Evolutionary conservation across 2,113 vertebrate species (phyloP).

Genomic region (Todiramphus chloris): DNA sequence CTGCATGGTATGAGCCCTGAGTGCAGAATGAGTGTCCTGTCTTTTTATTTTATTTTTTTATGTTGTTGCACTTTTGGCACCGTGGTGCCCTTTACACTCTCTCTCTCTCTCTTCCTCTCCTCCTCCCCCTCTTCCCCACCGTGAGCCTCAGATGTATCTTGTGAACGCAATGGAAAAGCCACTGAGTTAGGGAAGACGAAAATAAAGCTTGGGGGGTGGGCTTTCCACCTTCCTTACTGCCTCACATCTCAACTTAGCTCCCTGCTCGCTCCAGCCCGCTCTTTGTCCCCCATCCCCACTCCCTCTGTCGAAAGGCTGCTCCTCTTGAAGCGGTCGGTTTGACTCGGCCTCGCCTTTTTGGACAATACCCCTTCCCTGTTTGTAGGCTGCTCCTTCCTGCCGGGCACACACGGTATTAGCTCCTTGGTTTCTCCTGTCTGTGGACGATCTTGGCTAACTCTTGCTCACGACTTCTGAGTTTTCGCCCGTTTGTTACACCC

Average conservation of each 20-base stretch:
- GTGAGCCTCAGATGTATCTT: conserved; percentile 51
- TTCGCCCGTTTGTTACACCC: neutral
- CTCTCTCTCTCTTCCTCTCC: neutral
- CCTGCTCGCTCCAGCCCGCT: neutral
- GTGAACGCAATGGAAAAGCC: conserved; percentile 59
- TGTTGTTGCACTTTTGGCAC: conserved; percentile 83
- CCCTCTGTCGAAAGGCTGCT: conserved; percentile 22
- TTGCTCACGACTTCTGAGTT: neutral
- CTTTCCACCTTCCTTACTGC: neutral
- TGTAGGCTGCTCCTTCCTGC: conserved; percentile 3
- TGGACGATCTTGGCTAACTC: neutral
- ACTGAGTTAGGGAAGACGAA: conserved; percentile 25
- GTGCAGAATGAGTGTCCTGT: conserved; percentile 81
- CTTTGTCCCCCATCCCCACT: neutral
- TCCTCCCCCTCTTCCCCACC: neutral
- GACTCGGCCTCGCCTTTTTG: conserved; percentile 16
- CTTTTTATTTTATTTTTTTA: conserved; percentile 60
- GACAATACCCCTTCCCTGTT: conserved; percentile 1
- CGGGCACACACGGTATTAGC: neutral
- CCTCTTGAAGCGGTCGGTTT: neutral
- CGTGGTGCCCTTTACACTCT: conserved; percentile 74
- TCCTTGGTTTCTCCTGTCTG: neutral
- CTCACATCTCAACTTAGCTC: neutral
- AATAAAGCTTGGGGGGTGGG: neutral
- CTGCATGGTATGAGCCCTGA: conserved; percentile 89